Conservation (phyloP, 2,888 invertebrate species). For the Tillus elongatus region DNA sequence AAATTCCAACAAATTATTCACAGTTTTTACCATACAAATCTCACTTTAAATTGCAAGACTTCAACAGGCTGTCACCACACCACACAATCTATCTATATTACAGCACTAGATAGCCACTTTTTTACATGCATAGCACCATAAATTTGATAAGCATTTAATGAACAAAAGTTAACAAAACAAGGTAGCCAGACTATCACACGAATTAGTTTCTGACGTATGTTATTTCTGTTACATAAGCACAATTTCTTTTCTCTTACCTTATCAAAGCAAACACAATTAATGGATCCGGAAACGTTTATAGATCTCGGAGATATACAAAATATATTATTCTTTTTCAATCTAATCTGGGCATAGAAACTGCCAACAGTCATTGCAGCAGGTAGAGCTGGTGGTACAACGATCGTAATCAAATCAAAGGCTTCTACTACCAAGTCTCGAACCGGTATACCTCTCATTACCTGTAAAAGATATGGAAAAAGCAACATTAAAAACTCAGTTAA, state of each 20-base stretch:
- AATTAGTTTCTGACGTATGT: too few species aligned
- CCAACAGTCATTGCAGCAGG: slow-evolving; percentile 97
- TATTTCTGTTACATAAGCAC: not conserved
- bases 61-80: too few species aligned
- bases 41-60: too few species aligned
- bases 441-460: slow-evolving; percentile 54
- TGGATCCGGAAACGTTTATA: slow-evolving; percentile 86
- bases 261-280: slow-evolving; percentile 84
- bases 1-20: too few species aligned
- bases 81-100: too few species aligned
- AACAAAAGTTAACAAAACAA: too few species aligned
- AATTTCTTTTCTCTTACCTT: slow-evolving; percentile 50
- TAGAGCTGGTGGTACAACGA: slow-evolving; percentile 88
- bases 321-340: slow-evolving; percentile 67
- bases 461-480: slow-evolving; percentile 20
- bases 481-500: slow-evolving; percentile 8
- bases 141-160: too few species aligned
- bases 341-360: slow-evolving; percentile 78
- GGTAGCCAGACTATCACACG: too few species aligned
- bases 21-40: too few species aligned
- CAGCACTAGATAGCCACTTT: too few species aligned
- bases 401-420: slow-evolving; percentile 85
- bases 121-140: too few species aligned
- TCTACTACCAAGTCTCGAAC: slow-evolving; percentile 62
- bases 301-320: slow-evolving; percentile 89